Conservation (phyloP, 92 coral and sea anemone species). For the Actinostola sp. region DNA sequence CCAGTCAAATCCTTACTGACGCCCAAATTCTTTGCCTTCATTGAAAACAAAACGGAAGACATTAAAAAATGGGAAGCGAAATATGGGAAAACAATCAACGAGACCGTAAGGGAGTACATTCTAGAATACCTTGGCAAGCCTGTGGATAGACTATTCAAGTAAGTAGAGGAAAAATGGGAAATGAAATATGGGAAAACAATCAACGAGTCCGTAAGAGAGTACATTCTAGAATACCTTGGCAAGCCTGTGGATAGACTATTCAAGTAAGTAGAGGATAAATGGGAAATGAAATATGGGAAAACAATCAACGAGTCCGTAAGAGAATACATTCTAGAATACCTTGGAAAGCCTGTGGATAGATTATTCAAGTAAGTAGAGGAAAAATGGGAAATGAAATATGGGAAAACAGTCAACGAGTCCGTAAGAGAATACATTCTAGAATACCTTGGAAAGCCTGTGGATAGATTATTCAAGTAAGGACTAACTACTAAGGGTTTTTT, state of each 20-base stretch:
- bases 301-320: constrained; percentile 77
- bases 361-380: constrained; percentile 76
- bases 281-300: constrained; percentile 64
- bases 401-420: constrained; percentile 78
- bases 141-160: constrained; percentile 45
- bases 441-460: constrained; percentile 67
- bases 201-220: constrained; percentile 73
- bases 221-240: constrained; percentile 63
- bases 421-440: constrained; percentile 59
- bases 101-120: constrained; percentile 67
- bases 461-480: constrained; percentile 59
- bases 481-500: no score
- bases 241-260: constrained; percentile 56
- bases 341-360: constrained; percentile 64
- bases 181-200: constrained; percentile 60
- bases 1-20: constrained; percentile 47
- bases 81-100: constrained; percentile 72
- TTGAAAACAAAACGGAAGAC: constrained; percentile 55
- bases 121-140: constrained; percentile 69
- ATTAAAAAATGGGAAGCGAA: constrained; percentile 54
- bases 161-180: no score
- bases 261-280: constrained; percentile 75
- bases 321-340: constrained; percentile 52
- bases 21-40: constrained; percentile 27
- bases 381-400: constrained; percentile 62